Conservation (phyloP, 1,140 invertebrate species). For the Berghia stephanieae region DNA sequence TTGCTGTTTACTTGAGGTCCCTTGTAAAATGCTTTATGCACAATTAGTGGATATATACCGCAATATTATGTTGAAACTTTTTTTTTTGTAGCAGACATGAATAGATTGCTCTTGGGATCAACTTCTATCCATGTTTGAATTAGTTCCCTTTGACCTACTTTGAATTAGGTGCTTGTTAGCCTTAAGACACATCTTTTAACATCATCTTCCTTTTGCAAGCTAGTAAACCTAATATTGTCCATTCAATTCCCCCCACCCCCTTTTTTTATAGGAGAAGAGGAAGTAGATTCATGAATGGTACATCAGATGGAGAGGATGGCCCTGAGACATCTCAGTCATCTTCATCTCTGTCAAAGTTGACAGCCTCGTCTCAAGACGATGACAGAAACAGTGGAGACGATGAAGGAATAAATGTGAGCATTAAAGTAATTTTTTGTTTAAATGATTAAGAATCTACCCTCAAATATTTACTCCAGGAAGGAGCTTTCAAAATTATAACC, state of each 20-base stretch:
- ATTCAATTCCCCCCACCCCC: background rate
- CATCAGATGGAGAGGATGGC: slow-evolving; percentile 47
- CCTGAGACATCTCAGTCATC: slow-evolving; percentile 38
- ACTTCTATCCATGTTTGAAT: slow-evolving; percentile 33
- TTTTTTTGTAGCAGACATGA: background rate
- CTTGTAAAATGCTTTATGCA: background rate
- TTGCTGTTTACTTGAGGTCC: background rate
- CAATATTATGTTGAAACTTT: background rate
- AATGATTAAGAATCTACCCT: background rate
- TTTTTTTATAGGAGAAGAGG: slow-evolving; percentile 43
- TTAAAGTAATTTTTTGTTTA: background rate
- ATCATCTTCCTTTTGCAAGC: background rate
- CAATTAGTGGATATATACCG: background rate
- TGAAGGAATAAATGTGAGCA: slow-evolving; percentile 32
- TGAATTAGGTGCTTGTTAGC: background rate
- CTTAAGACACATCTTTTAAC: background rate
- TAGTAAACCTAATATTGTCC: background rate
- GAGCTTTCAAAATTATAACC: too few species aligned
- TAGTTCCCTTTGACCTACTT: background rate
- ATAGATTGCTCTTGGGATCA: too few species aligned
- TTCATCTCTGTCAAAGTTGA: slow-evolving; percentile 32
- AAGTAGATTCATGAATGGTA: slow-evolving; percentile 48
- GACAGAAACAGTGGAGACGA: slow-evolving; percentile 16
- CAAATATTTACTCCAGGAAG: background rate
- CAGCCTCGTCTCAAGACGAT: background rate